phyloP scores from a whole-genome alignment of 2,888 invertebrate species.

The Zygogramma bicolorata region DNA sequence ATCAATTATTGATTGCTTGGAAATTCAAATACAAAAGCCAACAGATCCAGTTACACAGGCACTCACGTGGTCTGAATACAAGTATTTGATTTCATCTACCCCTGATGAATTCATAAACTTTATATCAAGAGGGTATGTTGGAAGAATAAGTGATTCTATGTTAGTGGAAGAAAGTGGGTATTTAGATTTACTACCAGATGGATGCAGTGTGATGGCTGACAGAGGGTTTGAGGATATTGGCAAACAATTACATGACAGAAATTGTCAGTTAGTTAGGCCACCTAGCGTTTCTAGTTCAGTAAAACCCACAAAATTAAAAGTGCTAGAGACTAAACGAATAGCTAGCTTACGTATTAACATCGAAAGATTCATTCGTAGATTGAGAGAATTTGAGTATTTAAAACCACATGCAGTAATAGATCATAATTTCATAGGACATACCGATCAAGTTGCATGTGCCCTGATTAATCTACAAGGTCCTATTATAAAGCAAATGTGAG shows the following conservation, averaged over 20 bases:
- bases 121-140: conserved; percentile 21
- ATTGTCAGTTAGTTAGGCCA: conserved; percentile 7
- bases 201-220: conserved; percentile 22
- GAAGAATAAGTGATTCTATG: neutral
- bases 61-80: conserved; percentile 30
- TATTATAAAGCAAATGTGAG: no score
- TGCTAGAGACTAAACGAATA: neutral
- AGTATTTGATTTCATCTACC: conserved; percentile 23
- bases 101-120: conserved; percentile 27
- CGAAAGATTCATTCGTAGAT: neutral
- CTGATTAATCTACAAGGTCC: no score
- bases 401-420: neutral
- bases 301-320: neutral
- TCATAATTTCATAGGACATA: neutral
- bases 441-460: no score
- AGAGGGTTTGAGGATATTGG: conserved; percentile 22
- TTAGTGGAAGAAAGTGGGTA: conserved; percentile 16
- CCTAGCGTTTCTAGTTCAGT: neutral
- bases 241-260: neutral
- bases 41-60: conserved; percentile 33
- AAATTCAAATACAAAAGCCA: conserved; percentile 38
- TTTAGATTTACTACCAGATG: conserved; percentile 1
- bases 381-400: neutral
- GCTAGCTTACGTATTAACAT: neutral
- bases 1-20: conserved; percentile 40